A percentile compares a stretch with the other conserved stretches of the same genome.
Conservation (phyloP, 2,113 vertebrate genomes). For the Nicator chloris region DNA sequence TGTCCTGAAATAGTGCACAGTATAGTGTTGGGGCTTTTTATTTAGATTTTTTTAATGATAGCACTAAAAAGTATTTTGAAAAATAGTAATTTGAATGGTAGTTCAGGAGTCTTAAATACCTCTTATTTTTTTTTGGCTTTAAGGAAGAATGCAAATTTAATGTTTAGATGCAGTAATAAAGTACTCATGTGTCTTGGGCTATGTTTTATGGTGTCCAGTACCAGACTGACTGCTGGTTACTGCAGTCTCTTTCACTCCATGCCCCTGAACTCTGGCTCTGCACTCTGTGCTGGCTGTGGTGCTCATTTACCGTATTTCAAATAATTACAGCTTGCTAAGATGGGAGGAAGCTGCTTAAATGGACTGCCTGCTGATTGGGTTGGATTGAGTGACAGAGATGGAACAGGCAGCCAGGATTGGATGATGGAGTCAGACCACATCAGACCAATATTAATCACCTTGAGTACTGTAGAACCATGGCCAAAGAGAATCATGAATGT, state of each 20-base stretch:
- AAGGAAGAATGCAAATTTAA: not conserved
- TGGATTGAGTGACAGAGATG: not conserved
- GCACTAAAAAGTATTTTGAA: not conserved
- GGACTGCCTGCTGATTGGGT: not conserved
- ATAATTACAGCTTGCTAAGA: not conserved
- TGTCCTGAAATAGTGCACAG: not conserved
- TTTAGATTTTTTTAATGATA: not conserved
- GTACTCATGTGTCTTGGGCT: not conserved
- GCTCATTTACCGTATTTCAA: not conserved
- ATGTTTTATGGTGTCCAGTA: not conserved
- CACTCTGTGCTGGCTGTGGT: not conserved
- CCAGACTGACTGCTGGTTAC: not conserved
- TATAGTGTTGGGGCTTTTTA: not conserved
- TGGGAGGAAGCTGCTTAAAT: not conserved
- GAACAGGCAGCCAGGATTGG: not conserved
- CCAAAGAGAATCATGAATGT: not conserved
- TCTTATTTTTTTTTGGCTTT: not conserved
- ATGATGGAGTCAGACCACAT: not conserved
- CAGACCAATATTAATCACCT: not conserved
- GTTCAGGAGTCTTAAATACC: not conserved
- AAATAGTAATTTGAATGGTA: not conserved
- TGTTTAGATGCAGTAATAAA: not conserved
- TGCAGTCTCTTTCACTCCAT: not conserved
- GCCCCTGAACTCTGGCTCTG: not conserved
- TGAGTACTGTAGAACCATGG: not conserved